A percentile compares a stretch with the other conserved stretches of the same genome.
Evolutionary conservation across 2,797 vertebrate species (phyloP).

Genomic region (Acomys russatus): DNA sequence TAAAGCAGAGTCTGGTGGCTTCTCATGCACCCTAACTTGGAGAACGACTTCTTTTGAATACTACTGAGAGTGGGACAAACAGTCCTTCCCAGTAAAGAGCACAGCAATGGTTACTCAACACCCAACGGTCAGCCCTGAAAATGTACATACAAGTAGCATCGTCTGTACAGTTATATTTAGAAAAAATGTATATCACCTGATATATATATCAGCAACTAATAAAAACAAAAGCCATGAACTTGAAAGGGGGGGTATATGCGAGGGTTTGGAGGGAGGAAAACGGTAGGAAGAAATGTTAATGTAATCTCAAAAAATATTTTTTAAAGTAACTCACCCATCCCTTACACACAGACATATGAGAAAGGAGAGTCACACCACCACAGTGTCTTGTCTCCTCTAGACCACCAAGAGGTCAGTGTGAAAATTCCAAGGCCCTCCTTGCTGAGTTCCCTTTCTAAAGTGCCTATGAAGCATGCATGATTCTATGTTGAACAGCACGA

Average conservation of each 20-base stretch:
- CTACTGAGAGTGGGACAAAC: too few relatives aligned
- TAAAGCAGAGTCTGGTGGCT: neutral
- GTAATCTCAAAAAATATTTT: neutral
- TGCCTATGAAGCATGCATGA: neutral
- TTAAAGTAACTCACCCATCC: neutral
- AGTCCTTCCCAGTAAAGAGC: neutral
- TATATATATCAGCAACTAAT: neutral
- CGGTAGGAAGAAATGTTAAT: neutral
- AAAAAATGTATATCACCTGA: too few relatives aligned
- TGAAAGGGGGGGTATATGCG: neutral
- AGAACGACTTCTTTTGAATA: neutral
- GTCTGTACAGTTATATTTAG: neutral
- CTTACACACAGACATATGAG: neutral
- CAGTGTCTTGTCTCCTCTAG: too few relatives aligned
- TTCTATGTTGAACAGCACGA: neutral
- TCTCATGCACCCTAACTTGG: neutral
- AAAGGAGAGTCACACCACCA: neutral
- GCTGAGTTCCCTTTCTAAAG: slow-evolving; percentile 8
- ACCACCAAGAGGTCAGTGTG: neutral
- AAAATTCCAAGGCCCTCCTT: neutral
- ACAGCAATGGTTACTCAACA: neutral
- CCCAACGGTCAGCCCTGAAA: neutral
- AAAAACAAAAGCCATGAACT: neutral
- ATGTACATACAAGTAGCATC: neutral
- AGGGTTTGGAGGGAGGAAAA: neutral